Evolutionary conservation across 2,113 vertebrate species (phyloP).

Genomic region (Antechinus flavipes): DNA sequence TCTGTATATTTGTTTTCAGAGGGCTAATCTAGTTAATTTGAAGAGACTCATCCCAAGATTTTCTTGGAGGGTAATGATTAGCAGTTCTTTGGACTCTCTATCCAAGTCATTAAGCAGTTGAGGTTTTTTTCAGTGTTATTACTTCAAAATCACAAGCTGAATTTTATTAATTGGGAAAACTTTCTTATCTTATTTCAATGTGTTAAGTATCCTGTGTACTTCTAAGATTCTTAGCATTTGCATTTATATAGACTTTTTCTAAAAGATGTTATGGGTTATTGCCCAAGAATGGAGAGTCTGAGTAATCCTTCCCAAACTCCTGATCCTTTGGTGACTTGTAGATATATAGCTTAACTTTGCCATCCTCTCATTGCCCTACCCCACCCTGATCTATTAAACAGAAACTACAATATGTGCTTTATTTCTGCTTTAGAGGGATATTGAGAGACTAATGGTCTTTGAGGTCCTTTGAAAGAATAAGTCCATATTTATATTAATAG

Average conservation of each 20-base stretch:
- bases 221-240: conserved; percentile 31
- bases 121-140: not conserved
- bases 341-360: conserved; percentile 29
- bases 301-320: not conserved
- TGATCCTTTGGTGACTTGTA: conserved; percentile 47
- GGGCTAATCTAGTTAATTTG: not conserved
- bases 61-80: not conserved
- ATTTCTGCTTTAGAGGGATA: conserved; percentile 40
- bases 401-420: conserved; percentile 1
- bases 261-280: not conserved
- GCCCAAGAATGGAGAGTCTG: not conserved
- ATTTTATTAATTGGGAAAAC: not conserved
- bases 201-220: conserved; percentile 26
- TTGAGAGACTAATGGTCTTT: conserved; percentile 51
- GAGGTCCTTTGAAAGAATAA: conserved; percentile 50
- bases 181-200: conserved; percentile 48
- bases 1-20: not conserved
- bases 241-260: conserved; percentile 47
- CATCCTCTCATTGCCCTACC: not conserved
- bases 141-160: not conserved
- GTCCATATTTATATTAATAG: conserved; percentile 3
- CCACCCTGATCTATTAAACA: conserved; percentile 12
- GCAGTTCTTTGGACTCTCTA: not conserved
- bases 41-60: not conserved
- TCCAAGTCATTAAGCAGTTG: not conserved